Base-by-base conservation (phyloP, 1,140 invertebrate species). In the Drosophila ercepeae region DNA sequence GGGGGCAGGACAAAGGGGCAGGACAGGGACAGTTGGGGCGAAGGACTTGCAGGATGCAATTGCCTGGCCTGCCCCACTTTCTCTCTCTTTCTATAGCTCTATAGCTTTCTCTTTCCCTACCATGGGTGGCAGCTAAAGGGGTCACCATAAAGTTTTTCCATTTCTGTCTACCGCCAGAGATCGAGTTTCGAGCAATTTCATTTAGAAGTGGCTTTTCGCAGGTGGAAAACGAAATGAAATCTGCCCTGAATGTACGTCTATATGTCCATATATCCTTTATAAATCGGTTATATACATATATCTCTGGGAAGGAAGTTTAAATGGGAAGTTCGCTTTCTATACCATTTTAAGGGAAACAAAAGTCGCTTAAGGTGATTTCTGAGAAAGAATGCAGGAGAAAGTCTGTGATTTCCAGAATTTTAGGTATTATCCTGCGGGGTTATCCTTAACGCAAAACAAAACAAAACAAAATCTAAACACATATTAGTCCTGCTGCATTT, bases 31-130 rank as follows among this genome's bases (percentile, higher is more conserved):
- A 36, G 39, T 11, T 34, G 14, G 13, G 6, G 14, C 14, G n/a
- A 21, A 11, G 13, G 14, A 27, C 13, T 11, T 48, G 36, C 46
- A 64, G 50, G 67, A 64, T 84, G 81, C 81, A 84, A 86, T 84
- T 86, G 76, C 64, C 64, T 67, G 60, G 46, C 72, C 71, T 79
- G 81, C 42, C 75, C 61, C 72, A 82, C 59, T 83, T 82, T 9
- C 14, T 16, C 36, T 16, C 13, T 29, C 2, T 41, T 4, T 19
- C 21, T 13, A 0, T 7, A 7, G 3, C 4, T 18, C 6, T n/a
- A n/a, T n/a, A n/a, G n/a, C n/a, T 29, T 8, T 13, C 3, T 14
- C 3, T 3, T 11, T 3, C 9, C 9, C 2, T n/a, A 19, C 44
- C 13, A 44, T 34, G 9, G 25, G 32, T 46, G 44, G 19, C 53